Evolutionary conservation across 2,888 invertebrate species (phyloP).

Genomic region (Macropis europaea): DNA sequence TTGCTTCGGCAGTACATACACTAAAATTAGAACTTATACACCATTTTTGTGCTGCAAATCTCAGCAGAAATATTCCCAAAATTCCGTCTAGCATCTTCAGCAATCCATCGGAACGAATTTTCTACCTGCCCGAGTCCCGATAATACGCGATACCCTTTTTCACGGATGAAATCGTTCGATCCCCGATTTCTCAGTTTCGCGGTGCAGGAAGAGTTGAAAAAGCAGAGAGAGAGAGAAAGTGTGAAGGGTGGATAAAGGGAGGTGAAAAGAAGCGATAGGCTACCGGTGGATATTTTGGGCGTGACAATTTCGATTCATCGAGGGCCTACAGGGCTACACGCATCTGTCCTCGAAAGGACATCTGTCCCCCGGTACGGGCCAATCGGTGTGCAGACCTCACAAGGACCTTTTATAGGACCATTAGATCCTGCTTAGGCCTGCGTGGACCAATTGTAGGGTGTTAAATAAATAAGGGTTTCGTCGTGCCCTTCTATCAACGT

Average conservation of each 20-base stretch:
- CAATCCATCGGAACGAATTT: conserved; percentile 10
- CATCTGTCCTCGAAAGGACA: conserved; percentile 75
- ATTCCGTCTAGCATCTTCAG: no score
- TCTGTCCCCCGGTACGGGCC: conserved; percentile 72
- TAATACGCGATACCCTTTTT: conserved; percentile 24
- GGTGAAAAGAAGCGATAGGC: conserved; percentile 49
- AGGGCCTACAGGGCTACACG: conserved; percentile 60
- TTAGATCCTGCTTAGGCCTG: conserved; percentile 79
- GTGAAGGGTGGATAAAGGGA: conserved; percentile 22
- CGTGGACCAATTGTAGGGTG: conserved; percentile 78
- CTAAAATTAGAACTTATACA: no score
- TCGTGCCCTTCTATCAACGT: conserved; percentile 39
- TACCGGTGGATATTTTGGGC: conserved; percentile 70
- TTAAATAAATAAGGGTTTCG: conserved; percentile 78
- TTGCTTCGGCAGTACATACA: no score
- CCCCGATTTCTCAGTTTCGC: conserved; percentile 34
- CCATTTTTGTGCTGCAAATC: no score
- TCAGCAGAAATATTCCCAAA: no score
- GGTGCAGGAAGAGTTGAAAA: not conserved
- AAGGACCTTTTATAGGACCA: conserved; percentile 78
- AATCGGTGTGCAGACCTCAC: conserved; percentile 66
- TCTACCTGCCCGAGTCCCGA: conserved; percentile 27
- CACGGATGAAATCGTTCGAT: conserved; percentile 19
- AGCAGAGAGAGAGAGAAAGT: not conserved
- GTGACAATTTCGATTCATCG: conserved; percentile 78